phyloP scores from a whole-genome alignment of 1,140 invertebrate species.

The Drosophila lowei region DNA sequence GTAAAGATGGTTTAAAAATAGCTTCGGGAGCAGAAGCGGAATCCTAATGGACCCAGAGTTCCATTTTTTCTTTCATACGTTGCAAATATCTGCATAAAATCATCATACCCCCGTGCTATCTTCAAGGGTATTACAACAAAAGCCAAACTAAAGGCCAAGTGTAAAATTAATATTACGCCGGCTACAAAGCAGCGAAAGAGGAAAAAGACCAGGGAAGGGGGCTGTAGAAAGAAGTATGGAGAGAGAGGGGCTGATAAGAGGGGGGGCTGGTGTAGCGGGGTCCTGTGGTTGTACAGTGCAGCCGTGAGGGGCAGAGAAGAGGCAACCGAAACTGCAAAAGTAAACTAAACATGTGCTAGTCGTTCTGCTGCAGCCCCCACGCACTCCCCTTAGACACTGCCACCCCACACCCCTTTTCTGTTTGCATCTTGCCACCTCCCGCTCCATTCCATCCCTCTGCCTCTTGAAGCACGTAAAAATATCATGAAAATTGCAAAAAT shows the following conservation, averaged over 20 bases:
- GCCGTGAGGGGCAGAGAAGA: constrained; percentile 43
- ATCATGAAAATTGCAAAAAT: constrained; percentile 79
- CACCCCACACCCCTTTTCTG: constrained; percentile 16
- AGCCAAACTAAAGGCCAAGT: constrained; percentile 77
- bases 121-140: constrained; percentile 18
- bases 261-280: not conserved
- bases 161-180: constrained; percentile 79
- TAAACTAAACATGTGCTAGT: constrained; percentile 80
- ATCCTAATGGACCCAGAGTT: no score
- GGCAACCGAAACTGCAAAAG: constrained; percentile 79
- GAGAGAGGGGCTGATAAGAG: not conserved
- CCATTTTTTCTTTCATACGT: no score
- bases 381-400: constrained; percentile 5
- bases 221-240: not conserved
- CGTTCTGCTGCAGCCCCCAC: constrained; percentile 50
- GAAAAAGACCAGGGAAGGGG: not conserved
- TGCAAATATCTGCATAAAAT: no score
- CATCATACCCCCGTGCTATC: no score
- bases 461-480: constrained; percentile 57
- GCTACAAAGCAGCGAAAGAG: constrained; percentile 22
- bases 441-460: constrained; percentile 3
- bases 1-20: no score
- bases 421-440: constrained; percentile 5
- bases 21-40: no score
- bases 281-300: no score